phyloP scores from a whole-genome alignment of 2,888 invertebrate genomes.

The Tenthredo distinguenda region DNA sequence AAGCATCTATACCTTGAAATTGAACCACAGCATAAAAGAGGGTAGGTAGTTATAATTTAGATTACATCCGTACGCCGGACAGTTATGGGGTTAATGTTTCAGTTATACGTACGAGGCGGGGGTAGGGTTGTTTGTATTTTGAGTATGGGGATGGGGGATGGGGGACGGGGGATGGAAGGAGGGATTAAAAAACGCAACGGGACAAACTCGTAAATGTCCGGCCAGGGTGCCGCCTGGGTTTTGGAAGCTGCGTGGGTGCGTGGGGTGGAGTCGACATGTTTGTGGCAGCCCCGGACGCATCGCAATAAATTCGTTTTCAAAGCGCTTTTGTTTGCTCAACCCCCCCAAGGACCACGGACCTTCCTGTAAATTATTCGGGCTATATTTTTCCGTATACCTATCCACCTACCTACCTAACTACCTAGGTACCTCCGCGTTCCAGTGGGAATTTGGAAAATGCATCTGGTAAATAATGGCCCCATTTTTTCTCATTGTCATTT shows the following conservation, averaged over 20 bases:
- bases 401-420: background rate
- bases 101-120: slow-evolving; percentile 23
- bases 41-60: slow-evolving; percentile 21
- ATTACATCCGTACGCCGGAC: slow-evolving; percentile 44
- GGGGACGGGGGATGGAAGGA: background rate
- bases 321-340: slow-evolving; percentile 67
- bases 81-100: slow-evolving; percentile 52
- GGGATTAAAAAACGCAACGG: slow-evolving; percentile 63
- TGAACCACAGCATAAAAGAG: background rate
- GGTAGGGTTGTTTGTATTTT: slow-evolving; percentile 57
- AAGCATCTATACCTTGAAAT: background rate
- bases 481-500: background rate
- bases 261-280: slow-evolving; percentile 63
- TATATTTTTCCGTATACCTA: slow-evolving; percentile 20
- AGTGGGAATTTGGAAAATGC: slow-evolving; percentile 31
- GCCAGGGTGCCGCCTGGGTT: slow-evolving; percentile 55
- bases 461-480: slow-evolving; percentile 20
- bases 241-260: slow-evolving; percentile 2
- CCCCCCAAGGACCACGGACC: slow-evolving; percentile 1
- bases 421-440: background rate
- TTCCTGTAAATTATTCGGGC: slow-evolving; percentile 29
- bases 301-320: slow-evolving; percentile 72
- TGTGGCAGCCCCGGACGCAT: slow-evolving; percentile 61
- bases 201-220: slow-evolving; percentile 64
- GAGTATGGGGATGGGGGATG: slow-evolving; percentile 52